Percentiles rank a stretch among this genome's conserved stretches.
phyloP scores from a whole-genome alignment of 1,140 invertebrate species.

The Eupristina koningsbergeri region DNA sequence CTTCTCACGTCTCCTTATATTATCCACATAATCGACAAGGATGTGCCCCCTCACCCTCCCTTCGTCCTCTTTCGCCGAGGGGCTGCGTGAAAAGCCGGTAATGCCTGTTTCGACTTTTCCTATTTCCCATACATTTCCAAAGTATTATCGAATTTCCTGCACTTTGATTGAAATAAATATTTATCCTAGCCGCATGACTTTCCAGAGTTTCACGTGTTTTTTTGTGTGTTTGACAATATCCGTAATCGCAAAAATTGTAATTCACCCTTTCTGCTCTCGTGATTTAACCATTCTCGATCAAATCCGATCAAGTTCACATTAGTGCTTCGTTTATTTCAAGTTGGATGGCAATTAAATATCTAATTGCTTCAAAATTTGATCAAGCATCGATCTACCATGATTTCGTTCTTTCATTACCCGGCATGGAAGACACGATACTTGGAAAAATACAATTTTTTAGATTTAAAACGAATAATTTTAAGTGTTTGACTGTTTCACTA shows the following conservation, averaged over 20 bases:
- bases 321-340: slow-evolving; percentile 13
- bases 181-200: background rate
- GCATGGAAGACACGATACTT: background rate
- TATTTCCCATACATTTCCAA: no score
- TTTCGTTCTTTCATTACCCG: slow-evolving; percentile 12
- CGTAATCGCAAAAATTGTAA: background rate
- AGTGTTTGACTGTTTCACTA: background rate
- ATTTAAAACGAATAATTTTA: background rate
- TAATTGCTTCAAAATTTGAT: slow-evolving; percentile 29
- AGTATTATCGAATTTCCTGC: slow-evolving; percentile 18
- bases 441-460: background rate
- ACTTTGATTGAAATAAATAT: slow-evolving; percentile 42
- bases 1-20: background rate
- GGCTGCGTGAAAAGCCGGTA: background rate
- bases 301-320: slow-evolving; percentile 18
- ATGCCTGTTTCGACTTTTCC: background rate
- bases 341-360: slow-evolving; percentile 1
- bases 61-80: background rate
- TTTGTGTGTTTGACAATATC: background rate
- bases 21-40: background rate
- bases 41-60: background rate
- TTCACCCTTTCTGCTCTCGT: background rate
- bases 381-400: slow-evolving; percentile 22
- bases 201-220: background rate
- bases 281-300: background rate